Conservation (phyloP, 1,140 invertebrate species). For the Eufriesea mexicana region DNA sequence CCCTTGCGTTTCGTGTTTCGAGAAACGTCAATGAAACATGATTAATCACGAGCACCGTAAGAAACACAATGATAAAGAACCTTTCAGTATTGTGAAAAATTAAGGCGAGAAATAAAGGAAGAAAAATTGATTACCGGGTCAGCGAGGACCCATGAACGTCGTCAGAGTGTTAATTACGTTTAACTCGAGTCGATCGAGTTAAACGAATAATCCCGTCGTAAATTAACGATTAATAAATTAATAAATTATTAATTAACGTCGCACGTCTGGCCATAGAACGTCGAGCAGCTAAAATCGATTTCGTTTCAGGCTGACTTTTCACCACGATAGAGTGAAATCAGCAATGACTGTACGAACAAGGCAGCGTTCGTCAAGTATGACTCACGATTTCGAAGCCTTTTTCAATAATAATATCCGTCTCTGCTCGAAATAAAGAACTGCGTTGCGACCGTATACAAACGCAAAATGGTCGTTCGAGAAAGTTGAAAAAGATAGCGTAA, state of each 20-base stretch:
- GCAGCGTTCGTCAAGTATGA: conserved; percentile 46
- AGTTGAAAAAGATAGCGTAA: not conserved
- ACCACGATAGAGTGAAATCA: conserved; percentile 41
- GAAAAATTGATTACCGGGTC: too few species aligned
- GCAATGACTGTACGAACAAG: conserved; percentile 47
- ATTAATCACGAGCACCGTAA: too few species aligned
- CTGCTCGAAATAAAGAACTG: not conserved
- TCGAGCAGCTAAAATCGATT: not conserved
- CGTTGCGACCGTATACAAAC: not conserved
- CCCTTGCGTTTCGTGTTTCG: too few species aligned
- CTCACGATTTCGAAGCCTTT: conserved; percentile 39
- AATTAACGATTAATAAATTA: not conserved
- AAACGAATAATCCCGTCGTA: not conserved
- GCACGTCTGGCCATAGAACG: too few species aligned
- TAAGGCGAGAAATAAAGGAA: too few species aligned
- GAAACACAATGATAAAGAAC: too few species aligned
- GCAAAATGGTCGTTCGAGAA: not conserved
- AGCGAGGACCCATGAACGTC: not conserved
- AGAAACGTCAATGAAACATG: too few species aligned
- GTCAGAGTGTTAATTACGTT: not conserved
- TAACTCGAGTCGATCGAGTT: not conserved
- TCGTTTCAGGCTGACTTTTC: conserved; percentile 27
- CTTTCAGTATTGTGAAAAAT: too few species aligned
- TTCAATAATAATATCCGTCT: conserved; percentile 26
- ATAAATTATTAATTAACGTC: not conserved